These are phyloP conservation scores for Chiloscyllium plagiosum DNA, from an alignment of 2,113 vertebrate species.

Conservation along the genomic window DNA sequence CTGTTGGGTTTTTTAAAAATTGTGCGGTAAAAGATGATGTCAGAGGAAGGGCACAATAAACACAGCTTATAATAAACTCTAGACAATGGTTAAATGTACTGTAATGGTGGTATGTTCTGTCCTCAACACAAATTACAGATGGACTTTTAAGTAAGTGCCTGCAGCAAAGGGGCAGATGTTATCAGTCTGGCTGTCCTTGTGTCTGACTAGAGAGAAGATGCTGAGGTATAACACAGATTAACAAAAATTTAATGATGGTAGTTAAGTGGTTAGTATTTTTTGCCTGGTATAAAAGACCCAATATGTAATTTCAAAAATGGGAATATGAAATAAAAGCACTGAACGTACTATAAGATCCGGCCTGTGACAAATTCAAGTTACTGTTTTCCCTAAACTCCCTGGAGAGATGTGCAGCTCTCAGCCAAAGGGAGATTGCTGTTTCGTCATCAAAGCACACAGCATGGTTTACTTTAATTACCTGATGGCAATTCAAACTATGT, in stretches of 20 bases:
- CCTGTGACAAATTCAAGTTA: background rate
- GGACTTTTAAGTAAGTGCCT: conserved; percentile 12
- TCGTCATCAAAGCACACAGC: background rate
- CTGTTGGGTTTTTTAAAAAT: background rate
- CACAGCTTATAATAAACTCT: background rate
- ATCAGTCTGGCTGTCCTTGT: background rate
- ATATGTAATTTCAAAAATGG: background rate
- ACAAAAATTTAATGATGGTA: conserved; percentile 1
- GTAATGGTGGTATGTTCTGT: background rate
- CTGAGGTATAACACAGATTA: background rate
- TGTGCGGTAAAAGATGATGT: background rate
- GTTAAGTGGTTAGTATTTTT: conserved; percentile 4
- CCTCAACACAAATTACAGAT: no score
- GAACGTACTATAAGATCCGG: background rate
- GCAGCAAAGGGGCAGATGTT: conserved; percentile 31
- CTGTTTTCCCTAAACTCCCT: background rate
- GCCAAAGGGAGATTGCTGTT: background rate
- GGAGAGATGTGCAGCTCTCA: background rate
- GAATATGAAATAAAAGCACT: no score
- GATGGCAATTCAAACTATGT: conserved; percentile 6
- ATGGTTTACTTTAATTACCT: conserved; percentile 17
- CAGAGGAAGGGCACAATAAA: background rate
- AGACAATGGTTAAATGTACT: background rate
- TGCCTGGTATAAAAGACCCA: background rate
- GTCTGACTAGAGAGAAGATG: background rate